Conservation (phyloP, 2,797 vertebrate species). For the Fistularia tabacaria region DNA sequence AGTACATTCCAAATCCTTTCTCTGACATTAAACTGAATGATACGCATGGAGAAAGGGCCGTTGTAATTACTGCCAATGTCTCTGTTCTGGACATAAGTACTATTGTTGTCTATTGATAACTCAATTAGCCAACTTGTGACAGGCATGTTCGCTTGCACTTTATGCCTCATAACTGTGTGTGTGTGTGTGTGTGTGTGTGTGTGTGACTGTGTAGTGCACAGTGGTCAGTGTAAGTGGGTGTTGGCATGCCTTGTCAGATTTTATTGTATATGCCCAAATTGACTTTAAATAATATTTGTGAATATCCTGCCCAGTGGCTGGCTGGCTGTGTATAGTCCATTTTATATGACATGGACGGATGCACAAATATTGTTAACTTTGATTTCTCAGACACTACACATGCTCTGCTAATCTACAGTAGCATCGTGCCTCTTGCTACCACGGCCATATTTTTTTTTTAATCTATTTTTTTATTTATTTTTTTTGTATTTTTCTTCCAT, state of each 20-base stretch:
- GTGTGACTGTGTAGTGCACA: constrained; percentile 55
- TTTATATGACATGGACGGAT: constrained; percentile 58
- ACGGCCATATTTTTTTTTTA: constrained; percentile 20
- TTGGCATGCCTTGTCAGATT: constrained; percentile 60
- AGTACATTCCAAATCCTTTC: constrained; percentile 56
- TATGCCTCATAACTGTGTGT: constrained; percentile 27
- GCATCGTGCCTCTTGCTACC: constrained; percentile 30
- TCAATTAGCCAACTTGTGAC: constrained; percentile 57
- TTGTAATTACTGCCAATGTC: constrained; percentile 63
- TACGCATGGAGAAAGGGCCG: constrained; percentile 51
- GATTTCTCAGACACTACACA: constrained; percentile 23
- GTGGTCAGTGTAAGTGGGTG: constrained; percentile 61
- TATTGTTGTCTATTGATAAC: constrained; percentile 55
- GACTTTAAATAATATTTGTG: constrained; percentile 56
- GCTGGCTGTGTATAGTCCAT: constrained; percentile 51
- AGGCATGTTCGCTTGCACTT: constrained; percentile 60
- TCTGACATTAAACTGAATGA: constrained; percentile 47
- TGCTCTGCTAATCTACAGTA: constrained; percentile 15
- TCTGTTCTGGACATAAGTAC: constrained; percentile 52
- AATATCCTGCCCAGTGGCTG: constrained; percentile 44
- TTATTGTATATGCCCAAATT: constrained; percentile 57
- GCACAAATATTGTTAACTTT: constrained; percentile 27
- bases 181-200: constrained; percentile 41
- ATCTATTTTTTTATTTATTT: constrained; percentile 7
- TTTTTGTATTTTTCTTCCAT: constrained; percentile 4